phyloP scores from a whole-genome alignment of 1,140 invertebrate genomes.

The Drosophila varians region DNA sequence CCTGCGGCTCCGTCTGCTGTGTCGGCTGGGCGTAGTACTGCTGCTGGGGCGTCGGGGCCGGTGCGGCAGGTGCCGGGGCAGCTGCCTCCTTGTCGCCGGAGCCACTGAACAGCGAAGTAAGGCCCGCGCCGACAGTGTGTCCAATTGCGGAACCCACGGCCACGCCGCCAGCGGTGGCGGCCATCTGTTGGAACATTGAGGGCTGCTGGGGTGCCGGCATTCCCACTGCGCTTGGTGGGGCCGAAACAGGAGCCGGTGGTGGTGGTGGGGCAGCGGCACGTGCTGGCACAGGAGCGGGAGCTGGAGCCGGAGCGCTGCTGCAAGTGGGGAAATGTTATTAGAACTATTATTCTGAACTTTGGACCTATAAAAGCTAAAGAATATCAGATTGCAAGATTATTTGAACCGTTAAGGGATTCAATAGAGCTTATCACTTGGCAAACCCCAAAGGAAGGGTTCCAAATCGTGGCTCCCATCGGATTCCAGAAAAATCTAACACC shows the following conservation, averaged over 20 bases:
- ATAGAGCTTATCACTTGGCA: not conserved
- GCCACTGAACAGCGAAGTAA: conserved; percentile 93
- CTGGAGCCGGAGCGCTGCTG: conserved; percentile 56
- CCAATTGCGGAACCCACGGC: conserved; percentile 95
- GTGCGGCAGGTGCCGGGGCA: conserved; percentile 78
- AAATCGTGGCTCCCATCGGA: not conserved
- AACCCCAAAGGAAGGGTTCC: not conserved
- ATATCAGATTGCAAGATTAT: no score
- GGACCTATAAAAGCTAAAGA: not conserved
- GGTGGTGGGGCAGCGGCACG: conserved; percentile 73
- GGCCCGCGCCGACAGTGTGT: conserved; percentile 92
- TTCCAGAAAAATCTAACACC: not conserved
- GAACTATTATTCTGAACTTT: not conserved
- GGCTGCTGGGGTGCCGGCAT: conserved; percentile 79
- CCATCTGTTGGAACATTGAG: conserved; percentile 88
- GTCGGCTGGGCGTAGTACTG: conserved; percentile 77
- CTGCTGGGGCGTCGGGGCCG: conserved; percentile 71
- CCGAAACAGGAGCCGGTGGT: conserved; percentile 71
- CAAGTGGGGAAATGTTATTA: not conserved
- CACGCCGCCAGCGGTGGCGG: conserved; percentile 94
- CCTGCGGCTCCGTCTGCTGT: conserved; percentile 85
- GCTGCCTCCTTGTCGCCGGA: conserved; percentile 86
- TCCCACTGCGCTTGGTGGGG: conserved; percentile 70
- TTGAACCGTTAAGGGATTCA: no score
- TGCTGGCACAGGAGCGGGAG: conserved; percentile 68